Evolutionary conservation across 2,113 vertebrate species (phyloP).

Genomic region (Serinus canaria): DNA sequence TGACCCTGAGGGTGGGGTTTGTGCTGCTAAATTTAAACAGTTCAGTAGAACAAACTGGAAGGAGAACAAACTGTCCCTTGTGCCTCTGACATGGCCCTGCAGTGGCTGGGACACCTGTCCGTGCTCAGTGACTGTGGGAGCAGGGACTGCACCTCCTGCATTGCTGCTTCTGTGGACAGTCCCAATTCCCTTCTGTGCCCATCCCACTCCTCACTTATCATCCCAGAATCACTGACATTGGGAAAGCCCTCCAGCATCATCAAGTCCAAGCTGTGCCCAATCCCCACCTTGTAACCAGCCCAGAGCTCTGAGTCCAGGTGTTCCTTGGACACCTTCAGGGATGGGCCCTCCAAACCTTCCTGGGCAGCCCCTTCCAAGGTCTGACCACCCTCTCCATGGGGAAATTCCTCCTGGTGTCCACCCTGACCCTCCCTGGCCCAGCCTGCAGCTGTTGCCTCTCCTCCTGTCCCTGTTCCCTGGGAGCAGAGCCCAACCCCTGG

Average conservation of each 20-base stretch:
- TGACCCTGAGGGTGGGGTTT: not conserved
- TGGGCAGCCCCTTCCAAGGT: not conserved
- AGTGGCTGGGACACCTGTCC: not conserved
- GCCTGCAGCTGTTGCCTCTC: not conserved
- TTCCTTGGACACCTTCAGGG: not conserved
- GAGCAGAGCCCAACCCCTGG: rapidly evolving
- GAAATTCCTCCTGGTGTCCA: not conserved
- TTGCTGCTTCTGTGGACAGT: rapidly evolving
- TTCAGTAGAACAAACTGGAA: not conserved
- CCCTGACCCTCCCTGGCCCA: not conserved
- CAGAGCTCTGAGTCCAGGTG: not conserved
- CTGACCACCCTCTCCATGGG: rapidly evolving
- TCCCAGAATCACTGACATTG: not conserved
- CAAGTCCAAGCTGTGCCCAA: rapidly evolving
- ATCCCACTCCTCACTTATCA: not conserved
- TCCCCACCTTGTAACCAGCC: not conserved
- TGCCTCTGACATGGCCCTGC: not conserved
- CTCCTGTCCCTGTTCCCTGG: not conserved
- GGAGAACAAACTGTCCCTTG: not conserved
- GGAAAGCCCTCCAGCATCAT: not conserved
- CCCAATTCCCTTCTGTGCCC: not conserved
- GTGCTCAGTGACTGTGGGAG: not conserved
- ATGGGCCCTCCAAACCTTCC: not conserved
- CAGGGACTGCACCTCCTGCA: not conserved
- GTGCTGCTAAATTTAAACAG: not conserved